Base-by-base conservation (phyloP, 2,797 vertebrate species). In the Acipenser oxyrinchus region DNA sequence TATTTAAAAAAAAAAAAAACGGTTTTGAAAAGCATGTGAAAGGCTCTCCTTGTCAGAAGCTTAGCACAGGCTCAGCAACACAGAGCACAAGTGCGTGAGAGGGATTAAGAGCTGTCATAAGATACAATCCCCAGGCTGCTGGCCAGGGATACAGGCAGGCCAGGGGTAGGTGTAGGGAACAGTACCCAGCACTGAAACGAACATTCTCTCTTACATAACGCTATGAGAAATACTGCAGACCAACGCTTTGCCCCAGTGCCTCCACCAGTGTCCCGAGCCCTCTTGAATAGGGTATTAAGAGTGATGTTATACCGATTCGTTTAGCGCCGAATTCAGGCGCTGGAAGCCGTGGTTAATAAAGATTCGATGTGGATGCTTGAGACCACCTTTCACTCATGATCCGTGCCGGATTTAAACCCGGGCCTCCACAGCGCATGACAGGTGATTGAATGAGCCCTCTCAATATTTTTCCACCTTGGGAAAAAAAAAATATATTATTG, bases 21-120 rank as follows among this genome's bases (percentile, higher is more conserved):
- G 4, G 13, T 6, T 2, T 6, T 58, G 55, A 58, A 11, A n/a
- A 11, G 1, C 10, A 6, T 4, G 12, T 6, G 70, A 75, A 71
- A 72, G 66, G 15, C 10, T 61, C 76, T 76, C 71, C 70, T 64
- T 8, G 48, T 11, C 51, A 58, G 57, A 68, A 74, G 65, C 75
- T 73, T 75, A 51, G 60, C 73, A 66, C 79, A 71, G 51, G 60
- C 73, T 64, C 79, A 71, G 70, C 52, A 4, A 10, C 51, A 71
- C 73, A 71, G 74, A 75, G 76, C 76, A 69, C 69, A 73, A 65
- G 52, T 68, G 69, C 71, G 68, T 68, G 62, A 67, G 55, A 67
- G 70, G 80, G 82, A 83, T 86, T 82, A 84, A 37, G 80, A 82
- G 76, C 1, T 62, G 76, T 87, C 85, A 85, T 75, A 73, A 71